phyloP scores from a whole-genome alignment of 2,888 invertebrate species.

The Mesopsocus fuscifrons region DNA sequence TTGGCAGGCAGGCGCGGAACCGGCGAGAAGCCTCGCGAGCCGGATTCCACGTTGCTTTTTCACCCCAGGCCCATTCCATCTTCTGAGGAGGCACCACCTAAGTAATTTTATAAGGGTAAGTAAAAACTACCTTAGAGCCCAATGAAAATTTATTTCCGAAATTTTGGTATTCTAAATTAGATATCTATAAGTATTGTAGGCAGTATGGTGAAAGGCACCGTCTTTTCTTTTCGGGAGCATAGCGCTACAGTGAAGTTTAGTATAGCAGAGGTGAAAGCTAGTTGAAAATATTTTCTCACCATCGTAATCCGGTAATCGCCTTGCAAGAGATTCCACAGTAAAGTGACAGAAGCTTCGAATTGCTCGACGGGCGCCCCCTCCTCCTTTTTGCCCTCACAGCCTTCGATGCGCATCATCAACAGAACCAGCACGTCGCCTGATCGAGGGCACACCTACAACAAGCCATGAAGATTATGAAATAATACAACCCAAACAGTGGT shows the following conservation, averaged over 20 bases:
- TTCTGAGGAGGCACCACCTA: constrained; percentile 8
- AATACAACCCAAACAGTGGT: too few relatives aligned
- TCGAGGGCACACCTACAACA: constrained; percentile 29
- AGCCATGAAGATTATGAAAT: constrained; percentile 6
- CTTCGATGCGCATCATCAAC: constrained; percentile 34
- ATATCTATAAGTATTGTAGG: too few relatives aligned
- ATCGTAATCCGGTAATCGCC: constrained; percentile 2
- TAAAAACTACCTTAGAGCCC: too few relatives aligned
- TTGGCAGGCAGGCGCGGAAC: constrained; percentile 13
- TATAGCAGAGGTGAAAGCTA: too few relatives aligned
- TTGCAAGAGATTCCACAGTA: neutral
- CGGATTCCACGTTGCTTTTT: constrained; percentile 14
- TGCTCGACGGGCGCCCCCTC: constrained; percentile 4
- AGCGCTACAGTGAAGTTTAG: too few relatives aligned
- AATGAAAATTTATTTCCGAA: too few relatives aligned
- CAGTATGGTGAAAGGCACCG: too few relatives aligned
- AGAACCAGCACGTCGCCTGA: constrained; percentile 33
- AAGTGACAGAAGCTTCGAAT: constrained; percentile 6
- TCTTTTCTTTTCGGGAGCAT: too few relatives aligned
- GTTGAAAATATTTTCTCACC: too few relatives aligned
- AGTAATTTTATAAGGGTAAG: neutral
- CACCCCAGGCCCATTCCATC: constrained; percentile 4
- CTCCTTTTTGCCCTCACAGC: constrained; percentile 20
- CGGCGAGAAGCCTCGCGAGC: constrained; percentile 15
- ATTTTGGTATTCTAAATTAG: too few relatives aligned